Base-by-base conservation (phyloP, 2,113 vertebrate genomes). In the Microtus pennsylvanicus region DNA sequence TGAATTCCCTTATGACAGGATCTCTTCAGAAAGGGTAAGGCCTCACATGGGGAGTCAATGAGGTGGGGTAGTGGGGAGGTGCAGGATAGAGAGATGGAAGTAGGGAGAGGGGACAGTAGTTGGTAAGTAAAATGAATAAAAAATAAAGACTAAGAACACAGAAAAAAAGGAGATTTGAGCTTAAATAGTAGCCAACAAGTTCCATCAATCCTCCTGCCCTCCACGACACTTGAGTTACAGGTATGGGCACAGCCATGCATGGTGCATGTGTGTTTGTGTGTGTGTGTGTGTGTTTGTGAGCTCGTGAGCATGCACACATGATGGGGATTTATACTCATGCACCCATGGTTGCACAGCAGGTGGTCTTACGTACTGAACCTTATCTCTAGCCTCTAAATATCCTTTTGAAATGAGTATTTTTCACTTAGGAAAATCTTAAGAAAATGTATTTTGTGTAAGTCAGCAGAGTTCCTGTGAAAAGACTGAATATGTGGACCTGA, bases 391-490 rank as follows among this genome's bases (percentile, higher is more conserved):
- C 12, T n/a, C 24, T 42, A 63, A 42, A 63, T 28, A 38, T 6
- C 1, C 0, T 45, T 95, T 89, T 50, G 21, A 86, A 83, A 52
- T 52, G 1, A 5, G 42, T 69, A 47, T 33, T 94, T 94, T 94
- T 94, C 19, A 69, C 86, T 45, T 28, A 42, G 11, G 50, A 90
- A 90, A 38, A 70, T 95, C 33, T 7, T 63, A 85, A 45, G 89
- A 47, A 80, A 91, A 65, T 88, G 7, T 69, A 61, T 70, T 88
- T 86, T 6, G 7, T 35, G 19, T 45, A 52, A 12, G 72, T 11
- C 61, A 89, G 50, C 4, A 22, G 30, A 63, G 14, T 72, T 7
- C 52, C 38, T 85, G 7, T 81, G 45, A 80, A 69, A 0, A 50
- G 0, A 9, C 70, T 42, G 38, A 2, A 0, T 3, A 24, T 42